Base-by-base conservation (phyloP, 2,888 invertebrate genomes). In the Mystacides longicornis region DNA sequence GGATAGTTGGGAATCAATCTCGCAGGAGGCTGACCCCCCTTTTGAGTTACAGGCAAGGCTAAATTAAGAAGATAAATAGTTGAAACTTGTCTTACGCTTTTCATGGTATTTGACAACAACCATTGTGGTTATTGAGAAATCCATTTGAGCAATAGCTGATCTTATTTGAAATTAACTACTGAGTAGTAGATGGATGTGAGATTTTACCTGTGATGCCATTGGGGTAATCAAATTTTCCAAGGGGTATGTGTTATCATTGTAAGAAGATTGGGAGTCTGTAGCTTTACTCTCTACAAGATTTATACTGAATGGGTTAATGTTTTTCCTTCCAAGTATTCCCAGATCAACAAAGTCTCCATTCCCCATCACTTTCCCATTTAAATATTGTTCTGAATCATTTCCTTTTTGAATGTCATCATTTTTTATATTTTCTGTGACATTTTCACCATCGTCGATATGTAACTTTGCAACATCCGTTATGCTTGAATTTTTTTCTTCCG, bases 241-340 rank as follows among this genome's bases (percentile, higher is more conserved):
- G 0, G 72, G 71, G 67, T 70, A 73, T 14, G 73, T 74, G 60
- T 72, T 72, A 49, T 75, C 75, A 64, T 74, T 71, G 46, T 73
- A 67, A 60, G 68, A 69, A 42, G 73, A 71, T 60, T 74, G 67
- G 54, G 64, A 67, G 64, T 56, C 2, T 62, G 61, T 19, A 67
- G 7, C 16, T 22, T 23, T n/a, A n/a, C n/a, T n/a, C n/a, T n/a
- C n/a, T n/a, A n/a, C n/a, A n/a, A n/a, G n/a, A n/a, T n/a, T n/a
- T n/a, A 22, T 51, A 19, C 48, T 51, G 49, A 42, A 59, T 33
- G 23, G 62, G 31, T 21, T 57, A 18, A 18, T 23, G 23, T 20
- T 55, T 46, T 49, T 64, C 60, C 3, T n/a, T 63, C 18, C 19
- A n/a, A 7, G 3, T 7, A 20, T 45, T 45, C 20, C 18, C 11